Evolutionary conservation across 2,888 invertebrate genomes (phyloP), one percentile per base, ranked within the genome.

Genomic region (Drosophila multiciliata): DNA sequence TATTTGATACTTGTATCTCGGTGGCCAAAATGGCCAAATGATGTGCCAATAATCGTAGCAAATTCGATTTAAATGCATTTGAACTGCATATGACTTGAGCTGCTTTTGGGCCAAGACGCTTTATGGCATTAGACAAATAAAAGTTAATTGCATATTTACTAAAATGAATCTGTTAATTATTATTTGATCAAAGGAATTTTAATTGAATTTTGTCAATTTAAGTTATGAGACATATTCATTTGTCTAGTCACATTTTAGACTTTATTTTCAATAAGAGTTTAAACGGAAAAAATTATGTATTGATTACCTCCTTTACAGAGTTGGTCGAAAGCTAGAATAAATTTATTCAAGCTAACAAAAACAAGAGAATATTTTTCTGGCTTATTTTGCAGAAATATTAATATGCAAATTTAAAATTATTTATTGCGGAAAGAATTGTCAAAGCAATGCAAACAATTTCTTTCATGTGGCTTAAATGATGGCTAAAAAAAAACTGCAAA

Each of bases 381-480:
- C 26, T 26, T 5, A 20, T 33, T 26, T 26, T 40, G 26, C 29
- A 23, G 52, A 35, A 52, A 15, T 15, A 38, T 38, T 45, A 15
- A 40, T 26, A 36, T 55, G 42, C 36, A 67, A 59, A 62, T 67
- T 67, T 54, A 35, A 17, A 66, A 73, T 54, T 54, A 74, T 74
- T 74, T 57, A 57, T 55, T 38, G 57, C 49, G 20, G 15, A 33
- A 11, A 38, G 33, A 69, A 53, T 33, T 48, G 69, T 60, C 69
- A 73, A 63, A 48, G 23, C 65, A 78, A 57, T 42, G 20, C 62
- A 66, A 35, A 59, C 38, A 50, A 50, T 58, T 20, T 32, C 17
- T 53, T 55, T 59, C 57, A 64, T 71, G 42, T 58, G 48, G 57
- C n/a, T 82, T 61, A 74, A 77, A 63, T 76, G 50, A 72, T 72